Conservation (phyloP, 1,140 invertebrate species). For the Tribolium madens region DNA sequence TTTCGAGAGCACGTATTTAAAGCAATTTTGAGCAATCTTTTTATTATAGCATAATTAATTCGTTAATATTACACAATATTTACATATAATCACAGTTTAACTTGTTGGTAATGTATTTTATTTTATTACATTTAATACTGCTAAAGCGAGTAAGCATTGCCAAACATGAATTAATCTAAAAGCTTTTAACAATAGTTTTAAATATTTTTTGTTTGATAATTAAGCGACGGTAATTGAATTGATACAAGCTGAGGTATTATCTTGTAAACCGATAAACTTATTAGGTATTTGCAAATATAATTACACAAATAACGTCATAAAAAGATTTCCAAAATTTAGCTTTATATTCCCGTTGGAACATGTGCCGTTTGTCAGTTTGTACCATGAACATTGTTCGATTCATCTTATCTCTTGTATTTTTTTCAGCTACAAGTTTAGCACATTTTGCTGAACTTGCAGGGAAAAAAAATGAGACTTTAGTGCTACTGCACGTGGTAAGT, state of each 20-base stretch:
- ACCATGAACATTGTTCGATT: not conserved
- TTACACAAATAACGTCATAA: not conserved
- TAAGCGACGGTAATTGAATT: not conserved
- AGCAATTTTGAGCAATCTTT: conserved; percentile 13
- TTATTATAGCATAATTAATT: conserved; percentile 2
- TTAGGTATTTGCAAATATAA: not conserved
- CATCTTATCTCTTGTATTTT: not conserved
- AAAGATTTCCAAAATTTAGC: not conserved
- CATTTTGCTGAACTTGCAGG: not conserved
- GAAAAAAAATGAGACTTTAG: not conserved
- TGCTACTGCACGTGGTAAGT: conserved; percentile 22
- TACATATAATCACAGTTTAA: not conserved
- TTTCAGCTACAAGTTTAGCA: not conserved
- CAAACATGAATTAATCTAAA: not conserved
- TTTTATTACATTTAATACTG: not conserved
- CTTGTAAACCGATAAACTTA: not conserved
- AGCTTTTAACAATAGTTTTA: not conserved
- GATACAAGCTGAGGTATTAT: not conserved
- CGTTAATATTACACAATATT: not conserved
- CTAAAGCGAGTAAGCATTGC: not conserved
- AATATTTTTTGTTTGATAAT: not conserved
- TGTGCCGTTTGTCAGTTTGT: conserved; percentile 7
- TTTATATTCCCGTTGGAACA: not conserved
- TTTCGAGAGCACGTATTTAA: not conserved
- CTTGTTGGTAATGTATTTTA: not conserved